Evolutionary conservation across 2,113 vertebrate species (phyloP), one percentile per base, ranked within the genome.

Genomic region (Rhinogobius similis): DNA sequence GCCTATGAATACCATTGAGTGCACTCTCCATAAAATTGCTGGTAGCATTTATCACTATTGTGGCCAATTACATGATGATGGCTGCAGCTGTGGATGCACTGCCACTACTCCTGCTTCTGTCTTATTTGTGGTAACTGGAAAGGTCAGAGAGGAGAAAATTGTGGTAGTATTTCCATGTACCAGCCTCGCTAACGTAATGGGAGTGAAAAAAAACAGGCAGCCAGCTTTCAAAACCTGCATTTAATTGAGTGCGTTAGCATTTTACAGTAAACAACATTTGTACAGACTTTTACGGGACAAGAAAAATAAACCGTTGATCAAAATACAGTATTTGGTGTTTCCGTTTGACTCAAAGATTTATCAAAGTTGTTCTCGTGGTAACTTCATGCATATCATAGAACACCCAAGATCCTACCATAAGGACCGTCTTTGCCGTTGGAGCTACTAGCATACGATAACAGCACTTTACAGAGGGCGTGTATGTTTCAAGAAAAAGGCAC

Each of bases 401-500:
- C 52, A 73, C 63, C 62, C 72, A 36, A 44, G 58, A 16, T 66
- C 69, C 48, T n/a, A 39, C 46, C 7, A 65, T 66, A 1, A 13
- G 11, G 44, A 65, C 18, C 41, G 71, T 62, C 32, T 70, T 67
- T 55, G 50, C 59, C 53, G 77, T 50, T 59, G 52, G 26, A 53
- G 74, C 77, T 80, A 68, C 65, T 80, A 61, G 73, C 65, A 75
- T 64, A 82, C 71, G 81, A 20, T 43, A 66, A 73, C 68, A 72
- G 80, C 82, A 78, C 63, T 67, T 72, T 48, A 87, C 77, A 67
- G 46, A 71, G 61, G 75, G 52, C 84, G 77, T 12, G 61, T 10
- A 86, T 44, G 68, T 70, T 67, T 38, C 66, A 59, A 72, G 74
- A 73, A 56, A 89, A 87, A 87, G 88, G 88, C 87, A 89, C 88